Evolutionary conservation across 1,140 invertebrate genomes (phyloP), one percentile per base, ranked within the genome.

Genomic region (Fopius arisanus): DNA sequence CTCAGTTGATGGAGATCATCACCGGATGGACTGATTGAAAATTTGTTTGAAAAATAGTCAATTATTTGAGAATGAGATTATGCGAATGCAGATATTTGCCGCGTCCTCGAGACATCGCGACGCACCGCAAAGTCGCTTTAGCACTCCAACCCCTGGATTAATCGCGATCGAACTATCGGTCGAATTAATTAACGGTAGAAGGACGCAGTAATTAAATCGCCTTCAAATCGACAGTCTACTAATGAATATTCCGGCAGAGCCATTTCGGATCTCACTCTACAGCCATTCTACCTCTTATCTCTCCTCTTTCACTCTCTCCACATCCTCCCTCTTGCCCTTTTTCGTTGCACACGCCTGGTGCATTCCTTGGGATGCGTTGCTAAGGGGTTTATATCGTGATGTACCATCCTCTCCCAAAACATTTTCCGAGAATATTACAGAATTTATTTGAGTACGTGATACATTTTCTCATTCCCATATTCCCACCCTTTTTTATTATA

Each of bases 101-200:
- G 23, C 23, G 21, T 59, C 21, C 21, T 59, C 54, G 19, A 28
- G 21, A 59, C 54, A 59, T 48, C 33, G 33, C 9, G 33, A 37
- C 14, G 19, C 43, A 59, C 19, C 21, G 54, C 54, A 26, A n/a
- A 59, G 54, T 12, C 59, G 19, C 59, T 63, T 6, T 21, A 29
- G 21, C 19, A 16, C 70, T 29, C 40, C 4, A 51, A 33, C 5
- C 19, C 23, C 23, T 21, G 73, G 63, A 70, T 81, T 83, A 83
- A 82, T 83, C 81, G 80, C 76, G 70, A 68, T 77, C 72, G 74
- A 81, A 80, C 77, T 79, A 83, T 81, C 80, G 77, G 51, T 74
- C 75, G 79, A 83, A 83, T 83, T 82, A 84, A 84, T 84, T 83
- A 83, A 83, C 77, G 77, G 72, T 75, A 79, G 77, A 80, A 70